Evolutionary conservation across 1,140 invertebrate species (phyloP).

Genomic region (Caenorhabditis tropicalis): DNA sequence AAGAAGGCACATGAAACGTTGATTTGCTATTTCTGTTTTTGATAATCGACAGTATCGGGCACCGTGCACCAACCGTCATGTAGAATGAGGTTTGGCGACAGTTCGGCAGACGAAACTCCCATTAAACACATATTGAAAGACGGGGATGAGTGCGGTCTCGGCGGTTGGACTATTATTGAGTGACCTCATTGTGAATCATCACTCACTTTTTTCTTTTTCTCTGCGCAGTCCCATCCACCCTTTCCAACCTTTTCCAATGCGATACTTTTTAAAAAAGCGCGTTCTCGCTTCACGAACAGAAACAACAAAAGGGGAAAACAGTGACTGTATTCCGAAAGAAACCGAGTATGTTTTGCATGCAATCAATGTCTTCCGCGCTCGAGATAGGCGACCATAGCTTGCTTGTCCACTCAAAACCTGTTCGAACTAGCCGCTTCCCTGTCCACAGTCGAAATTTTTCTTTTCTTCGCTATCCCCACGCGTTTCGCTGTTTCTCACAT

Average conservation of each 20-base stretch:
- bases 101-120: constrained; percentile 34
- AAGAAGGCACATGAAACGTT: no score
- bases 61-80: constrained; percentile 39
- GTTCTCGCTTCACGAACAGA: not conserved
- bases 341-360: not conserved
- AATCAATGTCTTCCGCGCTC: constrained; percentile 38
- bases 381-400: constrained; percentile 37
- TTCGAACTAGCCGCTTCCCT: constrained; percentile 35
- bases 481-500: constrained; percentile 37
- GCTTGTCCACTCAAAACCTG: constrained; percentile 14
- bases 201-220: not conserved
- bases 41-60: not conserved
- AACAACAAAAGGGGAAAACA: not conserved
- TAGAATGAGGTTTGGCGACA: not conserved
- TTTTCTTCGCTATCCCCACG: constrained; percentile 6
- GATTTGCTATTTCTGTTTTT: constrained; percentile 16
- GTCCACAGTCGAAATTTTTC: not conserved
- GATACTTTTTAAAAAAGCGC: not conserved
- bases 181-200: constrained; percentile 38
- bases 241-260: not conserved
- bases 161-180: constrained; percentile 37
- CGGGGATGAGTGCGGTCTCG: constrained; percentile 26
- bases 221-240: not conserved
- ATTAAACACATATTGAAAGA: constrained; percentile 41
- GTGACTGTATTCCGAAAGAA: not conserved